These are phyloP conservation scores for Paratrypauchen microcephalus DNA, from an alignment of 2,797 vertebrate genomes.

Conservation along the genomic window DNA sequence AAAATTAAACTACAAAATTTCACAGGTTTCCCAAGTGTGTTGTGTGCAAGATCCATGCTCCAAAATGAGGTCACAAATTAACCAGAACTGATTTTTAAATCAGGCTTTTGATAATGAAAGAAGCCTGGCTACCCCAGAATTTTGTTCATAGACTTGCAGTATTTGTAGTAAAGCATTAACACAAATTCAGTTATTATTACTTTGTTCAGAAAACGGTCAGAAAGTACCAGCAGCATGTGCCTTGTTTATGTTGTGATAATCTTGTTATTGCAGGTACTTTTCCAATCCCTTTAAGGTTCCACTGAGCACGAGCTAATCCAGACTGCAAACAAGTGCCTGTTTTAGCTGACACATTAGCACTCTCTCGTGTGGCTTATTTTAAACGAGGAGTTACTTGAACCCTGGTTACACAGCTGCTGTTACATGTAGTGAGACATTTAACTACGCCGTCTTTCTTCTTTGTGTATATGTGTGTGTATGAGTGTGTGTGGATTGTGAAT, in stretches of 20 bases:
- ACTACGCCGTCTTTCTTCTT: constrained; percentile 6
- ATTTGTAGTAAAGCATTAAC: background rate
- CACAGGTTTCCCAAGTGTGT: background rate
- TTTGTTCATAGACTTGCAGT: background rate
- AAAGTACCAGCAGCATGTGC: too few species aligned
- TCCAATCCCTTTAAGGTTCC: constrained; percentile 26
- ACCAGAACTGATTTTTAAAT: background rate
- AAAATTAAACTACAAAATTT: background rate
- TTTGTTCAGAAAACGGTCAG: too few species aligned
- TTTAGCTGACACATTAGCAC: constrained; percentile 56
- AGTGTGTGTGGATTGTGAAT: background rate
- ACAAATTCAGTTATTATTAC: background rate
- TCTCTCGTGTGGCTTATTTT: constrained; percentile 51
- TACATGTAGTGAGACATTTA: constrained; percentile 18
- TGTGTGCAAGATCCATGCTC: background rate
- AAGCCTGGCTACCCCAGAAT: background rate
- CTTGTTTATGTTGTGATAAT: background rate
- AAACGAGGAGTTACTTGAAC: constrained; percentile 38
- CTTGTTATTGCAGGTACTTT: background rate
- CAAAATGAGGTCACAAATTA: background rate
- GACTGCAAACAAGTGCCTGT: constrained; percentile 33
- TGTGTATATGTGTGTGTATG: constrained; percentile 11
- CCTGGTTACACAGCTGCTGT: constrained; percentile 25
- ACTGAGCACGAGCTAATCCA: constrained; percentile 30
- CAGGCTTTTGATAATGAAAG: background rate